A percentile compares a stretch with the other conserved stretches of the same genome.
Evolutionary conservation across 2,888 invertebrate species (phyloP).

Genomic region (Acronicta alni): DNA sequence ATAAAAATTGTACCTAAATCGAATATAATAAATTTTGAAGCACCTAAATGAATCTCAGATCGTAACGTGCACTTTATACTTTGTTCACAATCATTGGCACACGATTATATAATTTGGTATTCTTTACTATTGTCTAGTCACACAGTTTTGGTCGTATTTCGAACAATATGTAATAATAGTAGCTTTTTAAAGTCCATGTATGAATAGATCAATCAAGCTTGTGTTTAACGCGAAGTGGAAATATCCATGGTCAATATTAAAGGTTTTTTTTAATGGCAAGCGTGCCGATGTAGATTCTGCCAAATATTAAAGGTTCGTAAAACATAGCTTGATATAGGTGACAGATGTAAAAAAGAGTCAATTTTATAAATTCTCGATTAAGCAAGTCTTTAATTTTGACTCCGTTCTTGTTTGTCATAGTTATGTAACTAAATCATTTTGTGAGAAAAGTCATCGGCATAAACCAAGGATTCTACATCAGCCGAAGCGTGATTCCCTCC

Average conservation of each 20-base stretch:
- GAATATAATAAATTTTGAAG: conserved; percentile 39
- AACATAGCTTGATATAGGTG: too few species aligned
- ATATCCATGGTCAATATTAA: too few species aligned
- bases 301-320: background rate
- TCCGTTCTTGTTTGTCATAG: too few species aligned
- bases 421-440: too few species aligned
- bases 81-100: conserved; percentile 45
- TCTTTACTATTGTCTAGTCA: conserved; percentile 42
- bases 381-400: too few species aligned
- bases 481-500: too few species aligned
- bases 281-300: too few species aligned
- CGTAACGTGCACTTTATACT: conserved; percentile 35
- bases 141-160: conserved; percentile 33
- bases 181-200: conserved; percentile 29
- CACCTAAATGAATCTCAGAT: conserved; percentile 51
- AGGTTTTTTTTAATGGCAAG: too few species aligned
- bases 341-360: too few species aligned
- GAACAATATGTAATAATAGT: conserved; percentile 37
- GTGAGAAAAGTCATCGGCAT: too few species aligned
- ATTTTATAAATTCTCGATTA: too few species aligned
- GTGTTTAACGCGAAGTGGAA: conserved; percentile 21
- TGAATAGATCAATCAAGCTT: conserved; percentile 21
- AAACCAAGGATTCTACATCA: too few species aligned
- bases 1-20: conserved; percentile 30
- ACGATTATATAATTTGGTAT: conserved; percentile 41